These are phyloP conservation scores for Pammene aurita DNA, from an alignment of 2,888 invertebrate species.

Conservation along the genomic window DNA sequence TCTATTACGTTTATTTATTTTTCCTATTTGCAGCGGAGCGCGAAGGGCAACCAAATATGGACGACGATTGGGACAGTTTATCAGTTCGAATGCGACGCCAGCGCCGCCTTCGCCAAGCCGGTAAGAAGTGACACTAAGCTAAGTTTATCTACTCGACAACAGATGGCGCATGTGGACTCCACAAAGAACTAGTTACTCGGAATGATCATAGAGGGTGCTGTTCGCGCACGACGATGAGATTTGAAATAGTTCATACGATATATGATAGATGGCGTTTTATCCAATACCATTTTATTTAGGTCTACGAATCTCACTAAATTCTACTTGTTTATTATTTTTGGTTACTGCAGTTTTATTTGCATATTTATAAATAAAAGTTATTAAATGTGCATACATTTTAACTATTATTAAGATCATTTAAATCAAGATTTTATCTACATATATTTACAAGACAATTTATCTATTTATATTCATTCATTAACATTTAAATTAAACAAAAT, in stretches of 20 bases:
- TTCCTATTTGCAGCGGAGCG: slow-evolving; percentile 73
- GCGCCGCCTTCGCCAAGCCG: slow-evolving; percentile 77
- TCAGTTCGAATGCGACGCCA: slow-evolving; percentile 89
- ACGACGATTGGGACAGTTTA: slow-evolving; percentile 91
- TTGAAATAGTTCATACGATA: slow-evolving; percentile 42
- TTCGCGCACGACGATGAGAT: background rate
- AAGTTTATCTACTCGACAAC: slow-evolving; percentile 45
- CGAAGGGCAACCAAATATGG: slow-evolving; percentile 85
- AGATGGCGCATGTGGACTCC: slow-evolving; percentile 47
- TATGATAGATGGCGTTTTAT: slow-evolving; percentile 41
- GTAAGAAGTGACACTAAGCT: slow-evolving; percentile 60
- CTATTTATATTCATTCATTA: no score
- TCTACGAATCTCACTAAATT: background rate
- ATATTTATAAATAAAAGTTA: no score
- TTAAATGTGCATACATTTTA: no score
- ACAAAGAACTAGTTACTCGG: background rate
- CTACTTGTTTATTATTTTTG: no score
- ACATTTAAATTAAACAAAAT: no score
- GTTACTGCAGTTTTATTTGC: no score
- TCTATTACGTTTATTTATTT: no score
- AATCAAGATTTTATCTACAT: no score
- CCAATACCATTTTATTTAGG: background rate
- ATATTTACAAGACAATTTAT: no score
- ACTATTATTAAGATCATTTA: no score
- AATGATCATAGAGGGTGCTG: slow-evolving; percentile 30